Evolutionary conservation across 2,888 invertebrate species (phyloP), one percentile per base, ranked within the genome.

Genomic region (Ceramica pisi): DNA sequence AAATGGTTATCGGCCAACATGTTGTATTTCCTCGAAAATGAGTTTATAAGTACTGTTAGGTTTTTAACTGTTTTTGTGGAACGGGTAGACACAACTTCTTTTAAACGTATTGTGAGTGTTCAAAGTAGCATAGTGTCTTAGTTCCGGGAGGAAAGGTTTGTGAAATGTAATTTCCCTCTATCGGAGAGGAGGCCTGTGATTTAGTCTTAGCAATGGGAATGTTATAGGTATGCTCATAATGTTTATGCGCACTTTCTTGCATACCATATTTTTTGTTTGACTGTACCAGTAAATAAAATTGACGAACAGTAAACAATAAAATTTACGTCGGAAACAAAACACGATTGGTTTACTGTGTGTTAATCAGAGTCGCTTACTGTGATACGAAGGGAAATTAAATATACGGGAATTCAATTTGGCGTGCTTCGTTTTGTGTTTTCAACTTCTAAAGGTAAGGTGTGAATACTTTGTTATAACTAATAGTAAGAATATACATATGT

Each of bases 311-410:
- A n/a, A 10, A 57, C 21, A 8, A 57, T 38, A 46, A 46, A 10
- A 31, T 60, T 55, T 46, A 12, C 38, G 35, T 38, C 6, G 8
- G 8, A 21, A 78, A 60, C 16, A 44, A 71, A 77, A 61, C 71
- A 19, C 31, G 1, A 51, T 71, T 64, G 55, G 21, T 38, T 60
- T 50, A 23, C 63, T 38, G 50, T 41, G 9, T 44, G 16, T 63
- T 60, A 48, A 55, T 78, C 9, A n/a, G 19, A 16, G 3, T 31
- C 16, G 14, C 46, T 41, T 50, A 70, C 44, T 48, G 8, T 31
- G 23, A 78, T 78, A 60, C 35, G 41, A 48, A 53, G 46, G 23
- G 23, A 44, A 70, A 51, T 50, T 48, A 4, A 14, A 9, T 61
- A 8, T 12, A 35, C 6, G 0, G 12, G 2, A 9, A 57, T 72